Evolutionary conservation across 2,888 invertebrate species (phyloP).

Genomic region (Cetonia aurata): DNA sequence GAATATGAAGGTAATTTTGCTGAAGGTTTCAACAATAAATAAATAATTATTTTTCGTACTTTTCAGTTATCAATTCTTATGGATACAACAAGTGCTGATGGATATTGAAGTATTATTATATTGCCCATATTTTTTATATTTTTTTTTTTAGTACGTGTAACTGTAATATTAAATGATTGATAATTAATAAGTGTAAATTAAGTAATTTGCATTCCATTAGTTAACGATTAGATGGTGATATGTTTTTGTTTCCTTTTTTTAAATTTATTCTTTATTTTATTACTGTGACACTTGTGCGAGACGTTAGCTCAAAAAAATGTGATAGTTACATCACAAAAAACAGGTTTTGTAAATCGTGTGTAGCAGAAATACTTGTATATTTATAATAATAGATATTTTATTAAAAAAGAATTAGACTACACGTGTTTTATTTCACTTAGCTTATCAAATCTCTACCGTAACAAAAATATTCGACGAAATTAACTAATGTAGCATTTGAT

Average conservation of each 20-base stretch:
- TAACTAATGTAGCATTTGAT: not conserved
- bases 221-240: slow-evolving; percentile 32
- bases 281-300: not conserved
- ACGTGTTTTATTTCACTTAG: too few relatives aligned
- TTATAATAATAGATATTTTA: slow-evolving; percentile 24
- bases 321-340: slow-evolving; percentile 22
- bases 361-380: slow-evolving; percentile 13
- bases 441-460: too few relatives aligned
- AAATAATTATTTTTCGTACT: slow-evolving; percentile 33
- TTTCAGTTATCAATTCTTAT: slow-evolving; percentile 72
- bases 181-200: not conserved
- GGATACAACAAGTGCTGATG: slow-evolving; percentile 73
- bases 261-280: not conserved
- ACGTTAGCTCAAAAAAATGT: slow-evolving; percentile 29
- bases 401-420: not conserved
- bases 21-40: not conserved
- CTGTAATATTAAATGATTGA: not conserved
- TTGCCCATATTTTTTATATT: not conserved
- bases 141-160: not conserved
- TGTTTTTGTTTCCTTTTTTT: slow-evolving; percentile 12
- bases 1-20: slow-evolving; percentile 76
- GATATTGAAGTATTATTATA: too few relatives aligned
- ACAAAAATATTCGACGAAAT: too few relatives aligned
- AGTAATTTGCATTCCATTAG: slow-evolving; percentile 34
- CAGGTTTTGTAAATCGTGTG: not conserved